These are phyloP conservation scores for Syritta pipiens DNA, from an alignment of 2,888 invertebrate genomes.

Conservation along the genomic window DNA sequence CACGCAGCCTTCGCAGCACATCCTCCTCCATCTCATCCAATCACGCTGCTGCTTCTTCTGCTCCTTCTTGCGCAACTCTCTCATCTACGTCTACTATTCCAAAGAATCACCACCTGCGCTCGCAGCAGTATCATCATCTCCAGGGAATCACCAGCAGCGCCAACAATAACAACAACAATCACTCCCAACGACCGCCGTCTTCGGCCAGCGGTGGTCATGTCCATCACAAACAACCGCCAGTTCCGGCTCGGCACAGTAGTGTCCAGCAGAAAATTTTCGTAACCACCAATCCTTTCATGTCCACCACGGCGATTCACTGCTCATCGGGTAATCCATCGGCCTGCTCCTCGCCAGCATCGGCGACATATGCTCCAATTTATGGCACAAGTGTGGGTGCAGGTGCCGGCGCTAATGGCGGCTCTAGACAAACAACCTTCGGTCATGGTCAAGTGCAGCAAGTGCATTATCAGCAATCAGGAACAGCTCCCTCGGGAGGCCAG, in stretches of 20 bases:
- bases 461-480: constrained; percentile 45
- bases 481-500: constrained; percentile 52
- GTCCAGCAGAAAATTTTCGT: constrained; percentile 79
- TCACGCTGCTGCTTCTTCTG: constrained; percentile 73
- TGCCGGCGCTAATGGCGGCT: constrained; percentile 70
- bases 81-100: constrained; percentile 75
- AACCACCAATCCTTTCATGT: constrained; percentile 79
- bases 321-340: constrained; percentile 74
- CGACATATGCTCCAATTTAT: constrained; percentile 69
- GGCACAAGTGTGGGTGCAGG: no score
- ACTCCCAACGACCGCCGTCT: constrained; percentile 64
- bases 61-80: constrained; percentile 72
- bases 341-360: constrained; percentile 74
- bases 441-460: constrained; percentile 48
- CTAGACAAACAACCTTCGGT: constrained; percentile 60
- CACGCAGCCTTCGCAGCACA: constrained; percentile 72
- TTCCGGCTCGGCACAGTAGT: constrained; percentile 78
- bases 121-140: constrained; percentile 70
- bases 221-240: constrained; percentile 75
- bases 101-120: constrained; percentile 73
- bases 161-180: constrained; percentile 72
- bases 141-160: constrained; percentile 68
- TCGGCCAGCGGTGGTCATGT: constrained; percentile 47
- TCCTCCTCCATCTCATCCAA: constrained; percentile 57
- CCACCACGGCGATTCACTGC: constrained; percentile 78